Conservation (phyloP, 2,888 invertebrate genomes). For the Heliconius hortense region DNA sequence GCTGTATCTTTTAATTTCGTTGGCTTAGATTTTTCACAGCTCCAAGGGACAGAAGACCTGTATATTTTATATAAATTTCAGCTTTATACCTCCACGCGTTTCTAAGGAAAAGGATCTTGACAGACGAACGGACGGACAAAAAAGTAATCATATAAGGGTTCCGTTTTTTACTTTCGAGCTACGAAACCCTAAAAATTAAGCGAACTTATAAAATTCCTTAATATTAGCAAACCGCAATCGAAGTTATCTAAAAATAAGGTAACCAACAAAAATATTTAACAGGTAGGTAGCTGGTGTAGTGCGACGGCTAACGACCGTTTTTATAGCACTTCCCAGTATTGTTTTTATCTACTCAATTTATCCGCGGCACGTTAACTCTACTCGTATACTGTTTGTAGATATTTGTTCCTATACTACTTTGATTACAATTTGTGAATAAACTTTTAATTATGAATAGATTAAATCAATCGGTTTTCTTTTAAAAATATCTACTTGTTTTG, state of each 20-base stretch:
- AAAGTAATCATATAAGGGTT: too few relatives aligned
- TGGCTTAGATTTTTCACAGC: too few relatives aligned
- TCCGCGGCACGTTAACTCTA: conserved; percentile 18
- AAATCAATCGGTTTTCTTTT: conserved; percentile 1
- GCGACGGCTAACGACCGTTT: not conserved
- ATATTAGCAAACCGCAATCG: not conserved
- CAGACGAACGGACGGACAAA: too few relatives aligned
- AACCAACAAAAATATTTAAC: not conserved
- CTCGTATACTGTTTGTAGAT: conserved; percentile 12
- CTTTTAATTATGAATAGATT: not conserved
- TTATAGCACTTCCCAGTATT: too few relatives aligned
- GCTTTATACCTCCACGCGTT: too few relatives aligned
- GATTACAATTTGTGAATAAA: not conserved
- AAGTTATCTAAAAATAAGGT: not conserved
- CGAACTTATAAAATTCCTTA: too few relatives aligned
- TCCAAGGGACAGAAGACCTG: too few relatives aligned
- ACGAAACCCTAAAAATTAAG: too few relatives aligned
- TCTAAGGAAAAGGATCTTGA: too few relatives aligned
- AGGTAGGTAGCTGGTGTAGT: not conserved
- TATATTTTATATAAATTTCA: too few relatives aligned
- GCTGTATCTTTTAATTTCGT: too few relatives aligned
- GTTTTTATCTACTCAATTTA: not conserved
- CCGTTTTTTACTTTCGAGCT: too few relatives aligned
- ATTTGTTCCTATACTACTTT: conserved; percentile 15
- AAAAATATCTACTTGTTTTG: not conserved